These are phyloP conservation scores for Mallotus villosus DNA, from an alignment of 2,797 vertebrate species.

Conservation along the genomic window DNA sequence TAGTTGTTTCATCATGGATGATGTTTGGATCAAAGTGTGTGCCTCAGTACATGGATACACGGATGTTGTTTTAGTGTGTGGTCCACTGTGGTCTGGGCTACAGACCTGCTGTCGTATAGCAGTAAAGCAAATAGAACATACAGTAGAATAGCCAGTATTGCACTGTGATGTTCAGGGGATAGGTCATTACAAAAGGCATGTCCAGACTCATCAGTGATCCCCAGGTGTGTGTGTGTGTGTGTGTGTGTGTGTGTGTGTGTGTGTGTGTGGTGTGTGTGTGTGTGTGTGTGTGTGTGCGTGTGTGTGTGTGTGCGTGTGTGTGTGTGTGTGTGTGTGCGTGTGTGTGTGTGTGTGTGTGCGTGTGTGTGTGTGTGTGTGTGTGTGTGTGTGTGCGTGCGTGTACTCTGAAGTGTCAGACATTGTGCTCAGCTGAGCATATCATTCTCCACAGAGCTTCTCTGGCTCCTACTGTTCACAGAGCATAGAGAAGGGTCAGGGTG, in stretches of 20 bases:
- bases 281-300: slow-evolving; percentile 19
- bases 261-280: slow-evolving; percentile 1
- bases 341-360: slow-evolving; percentile 14
- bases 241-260: slow-evolving; percentile 6
- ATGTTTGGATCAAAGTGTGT: too few species aligned
- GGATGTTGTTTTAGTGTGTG: too few species aligned
- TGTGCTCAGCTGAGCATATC: slow-evolving; percentile 21
- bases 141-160: background rate
- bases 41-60: too few species aligned
- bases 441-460: slow-evolving; percentile 30
- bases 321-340: slow-evolving; percentile 6
- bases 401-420: slow-evolving; percentile 5
- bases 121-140: too few species aligned
- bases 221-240: slow-evolving; percentile 5
- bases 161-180: slow-evolving; percentile 9
- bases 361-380: slow-evolving; percentile 4
- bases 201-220: slow-evolving; percentile 10
- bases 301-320: slow-evolving; percentile 19
- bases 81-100: too few species aligned
- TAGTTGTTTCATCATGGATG: too few species aligned
- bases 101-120: too few species aligned
- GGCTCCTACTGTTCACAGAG: slow-evolving; percentile 32
- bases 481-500: slow-evolving; percentile 38
- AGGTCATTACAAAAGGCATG: slow-evolving; percentile 15
- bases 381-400: slow-evolving; percentile 25